phyloP scores from a whole-genome alignment of 2,113 vertebrate genomes.

The Myrmophylax atrothorax region DNA sequence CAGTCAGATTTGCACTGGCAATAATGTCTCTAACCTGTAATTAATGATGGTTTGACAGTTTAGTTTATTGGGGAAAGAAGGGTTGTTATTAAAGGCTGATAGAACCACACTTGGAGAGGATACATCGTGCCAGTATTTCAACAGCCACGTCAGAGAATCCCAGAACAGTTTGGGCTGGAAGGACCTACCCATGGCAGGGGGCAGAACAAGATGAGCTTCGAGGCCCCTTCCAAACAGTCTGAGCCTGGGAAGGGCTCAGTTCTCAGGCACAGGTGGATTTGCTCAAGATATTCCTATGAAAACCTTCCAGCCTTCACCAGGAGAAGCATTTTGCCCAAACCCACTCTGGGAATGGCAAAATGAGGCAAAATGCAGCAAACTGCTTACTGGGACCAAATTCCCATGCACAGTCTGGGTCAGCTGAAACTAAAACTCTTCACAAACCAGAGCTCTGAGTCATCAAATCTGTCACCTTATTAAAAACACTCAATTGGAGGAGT shows the following conservation, averaged over 20 bases:
- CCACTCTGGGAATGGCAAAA: neutral
- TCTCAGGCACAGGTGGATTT: neutral
- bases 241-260: neutral
- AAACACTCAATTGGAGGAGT: neutral
- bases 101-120: rapidly evolving
- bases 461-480: neutral
- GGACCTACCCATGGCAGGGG: neutral
- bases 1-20: neutral
- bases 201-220: rapidly evolving
- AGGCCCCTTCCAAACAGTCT: rapidly evolving
- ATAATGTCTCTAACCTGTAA: neutral
- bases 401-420: neutral
- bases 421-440: neutral
- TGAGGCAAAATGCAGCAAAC: neutral
- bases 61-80: neutral
- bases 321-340: neutral
- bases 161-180: rapidly evolving
- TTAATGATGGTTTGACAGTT: neutral
- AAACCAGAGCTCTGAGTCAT: neutral
- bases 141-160: neutral
- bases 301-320: neutral
- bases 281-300: neutral
- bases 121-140: rapidly evolving
- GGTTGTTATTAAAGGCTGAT: neutral
- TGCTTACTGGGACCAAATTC: neutral